A percentile compares a stretch with the other conserved stretches of the same genome.
phyloP scores from a whole-genome alignment of 2,797 vertebrate genomes.

The Pipistrellus pygmaeus region DNA sequence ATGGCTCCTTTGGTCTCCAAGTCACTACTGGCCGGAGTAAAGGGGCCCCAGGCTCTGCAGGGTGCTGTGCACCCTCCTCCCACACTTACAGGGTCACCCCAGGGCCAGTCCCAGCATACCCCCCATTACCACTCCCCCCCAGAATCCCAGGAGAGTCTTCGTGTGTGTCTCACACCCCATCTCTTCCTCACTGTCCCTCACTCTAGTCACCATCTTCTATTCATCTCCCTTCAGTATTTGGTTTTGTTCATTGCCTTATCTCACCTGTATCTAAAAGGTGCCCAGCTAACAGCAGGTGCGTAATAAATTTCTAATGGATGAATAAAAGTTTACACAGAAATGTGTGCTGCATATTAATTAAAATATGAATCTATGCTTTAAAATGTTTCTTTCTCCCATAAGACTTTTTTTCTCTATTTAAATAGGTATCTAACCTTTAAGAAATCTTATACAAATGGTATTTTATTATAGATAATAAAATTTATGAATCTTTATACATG shows the following conservation, averaged over 20 bases:
- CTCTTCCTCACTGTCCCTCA: not conserved
- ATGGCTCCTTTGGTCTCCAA: not conserved
- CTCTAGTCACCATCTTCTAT: not conserved
- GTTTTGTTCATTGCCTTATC: not conserved
- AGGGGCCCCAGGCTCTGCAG: not conserved
- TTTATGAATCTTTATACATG: constrained; percentile 60
- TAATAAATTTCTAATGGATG: not conserved
- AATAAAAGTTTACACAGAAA: not conserved
- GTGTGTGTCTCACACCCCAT: not conserved
- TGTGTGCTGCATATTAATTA: not conserved
- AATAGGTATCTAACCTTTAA: constrained; percentile 13
- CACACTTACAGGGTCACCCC: not conserved
- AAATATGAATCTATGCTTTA: constrained; percentile 38
- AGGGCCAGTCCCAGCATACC: not conserved
- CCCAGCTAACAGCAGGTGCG: not conserved
- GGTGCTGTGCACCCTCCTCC: not conserved
- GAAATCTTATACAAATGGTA: constrained; percentile 34
- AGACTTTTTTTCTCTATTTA: not conserved
- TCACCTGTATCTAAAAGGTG: not conserved
- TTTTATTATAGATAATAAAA: constrained; percentile 62
- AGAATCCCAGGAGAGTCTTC: not conserved
- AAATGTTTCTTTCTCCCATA: constrained; percentile 10
- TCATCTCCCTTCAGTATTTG: not conserved
- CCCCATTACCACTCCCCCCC: not conserved
- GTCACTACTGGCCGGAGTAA: not conserved